These are phyloP conservation scores for Psittacula cyanocephala DNA, from an alignment of 2,113 vertebrate species.

Conservation along the genomic window DNA sequence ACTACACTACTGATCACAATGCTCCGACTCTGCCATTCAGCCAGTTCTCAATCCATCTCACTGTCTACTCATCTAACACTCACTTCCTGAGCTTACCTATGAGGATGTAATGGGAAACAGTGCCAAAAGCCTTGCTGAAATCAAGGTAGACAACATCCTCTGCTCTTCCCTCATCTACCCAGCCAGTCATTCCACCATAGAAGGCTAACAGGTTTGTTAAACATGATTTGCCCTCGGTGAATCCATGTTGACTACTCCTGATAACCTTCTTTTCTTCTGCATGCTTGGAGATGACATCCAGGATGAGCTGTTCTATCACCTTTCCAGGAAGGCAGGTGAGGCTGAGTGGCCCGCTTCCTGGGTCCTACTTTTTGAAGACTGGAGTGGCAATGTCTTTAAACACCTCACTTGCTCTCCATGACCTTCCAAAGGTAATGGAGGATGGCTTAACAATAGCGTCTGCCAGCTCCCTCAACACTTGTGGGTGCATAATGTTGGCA, in stretches of 20 bases:
- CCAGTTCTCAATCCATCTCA: neutral
- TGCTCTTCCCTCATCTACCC: neutral
- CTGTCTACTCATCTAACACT: neutral
- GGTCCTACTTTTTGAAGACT: neutral
- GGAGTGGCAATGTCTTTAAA: neutral
- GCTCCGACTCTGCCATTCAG: neutral
- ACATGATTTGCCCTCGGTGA: neutral
- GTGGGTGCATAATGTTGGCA: neutral
- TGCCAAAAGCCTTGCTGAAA: neutral
- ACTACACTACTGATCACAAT: neutral
- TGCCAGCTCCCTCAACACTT: neutral
- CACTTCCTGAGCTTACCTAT: neutral
- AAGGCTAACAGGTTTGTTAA: neutral
- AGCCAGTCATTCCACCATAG: neutral
- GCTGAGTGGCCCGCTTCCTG: neutral
- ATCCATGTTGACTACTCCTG: neutral
- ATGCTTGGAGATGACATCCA: neutral
- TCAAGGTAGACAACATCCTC: neutral
- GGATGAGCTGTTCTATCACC: neutral
- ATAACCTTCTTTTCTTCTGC: neutral
- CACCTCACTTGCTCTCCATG: neutral
- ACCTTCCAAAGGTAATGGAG: neutral
- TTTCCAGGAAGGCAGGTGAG: neutral
- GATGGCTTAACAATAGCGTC: neutral
- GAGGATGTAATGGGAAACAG: neutral